Percentiles rank a stretch among this genome's conserved stretches.
phyloP scores from a whole-genome alignment of 2,113 vertebrate genomes.

The Phasianus colchicus region DNA sequence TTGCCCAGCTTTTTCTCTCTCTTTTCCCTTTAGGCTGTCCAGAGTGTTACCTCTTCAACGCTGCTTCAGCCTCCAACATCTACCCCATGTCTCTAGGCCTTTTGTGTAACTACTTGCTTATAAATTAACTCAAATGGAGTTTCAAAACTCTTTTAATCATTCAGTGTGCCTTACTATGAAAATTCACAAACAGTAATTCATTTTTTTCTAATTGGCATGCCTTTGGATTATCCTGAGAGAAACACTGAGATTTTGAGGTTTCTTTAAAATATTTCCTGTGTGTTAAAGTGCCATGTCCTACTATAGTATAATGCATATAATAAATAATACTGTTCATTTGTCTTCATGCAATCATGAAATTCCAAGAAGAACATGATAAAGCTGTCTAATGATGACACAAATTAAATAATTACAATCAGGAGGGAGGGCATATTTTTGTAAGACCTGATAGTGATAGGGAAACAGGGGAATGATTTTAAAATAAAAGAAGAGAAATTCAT shows the following conservation, averaged over 20 bases:
- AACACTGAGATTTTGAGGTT: neutral
- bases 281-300: neutral
- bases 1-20: neutral
- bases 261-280: neutral
- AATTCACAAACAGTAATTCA: neutral
- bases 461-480: neutral
- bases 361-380: neutral
- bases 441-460: neutral
- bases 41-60: neutral
- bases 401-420: neutral
- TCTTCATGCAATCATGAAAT: neutral
- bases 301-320: neutral
- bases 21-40: neutral
- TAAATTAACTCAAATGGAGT: neutral
- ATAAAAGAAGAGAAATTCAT: neutral
- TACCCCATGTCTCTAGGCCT: neutral
- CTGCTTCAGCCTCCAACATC: neutral
- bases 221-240: neutral
- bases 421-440: neutral
- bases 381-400: neutral
- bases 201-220: neutral
- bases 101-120: neutral
- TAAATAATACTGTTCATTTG: neutral
- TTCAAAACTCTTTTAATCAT: neutral
- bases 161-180: neutral